Base-by-base conservation (phyloP, 2,888 invertebrate species). In the Acrobasis consociella region DNA sequence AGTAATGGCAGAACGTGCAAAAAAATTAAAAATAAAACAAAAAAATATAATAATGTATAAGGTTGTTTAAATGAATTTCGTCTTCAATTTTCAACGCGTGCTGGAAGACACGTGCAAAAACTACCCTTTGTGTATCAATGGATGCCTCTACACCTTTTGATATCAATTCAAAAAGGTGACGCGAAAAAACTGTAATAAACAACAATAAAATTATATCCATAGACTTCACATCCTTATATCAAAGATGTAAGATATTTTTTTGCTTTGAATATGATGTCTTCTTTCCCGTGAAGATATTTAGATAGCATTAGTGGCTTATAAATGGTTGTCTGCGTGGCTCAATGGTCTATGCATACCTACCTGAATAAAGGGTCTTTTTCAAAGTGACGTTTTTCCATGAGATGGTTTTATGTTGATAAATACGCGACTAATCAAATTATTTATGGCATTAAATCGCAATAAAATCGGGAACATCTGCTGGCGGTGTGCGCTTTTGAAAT, bases 241-340 rank as follows among this genome's bases (percentile, higher is more conserved):
- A 46, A 62, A 51, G 10, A 10, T 2, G 38, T 65, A 69, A 64
- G 60, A 63, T 64, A 15, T 65, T 68, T 61, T 67, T 71, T 67
- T 67, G 68, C 67, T 67, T 71, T 72, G 77, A 81, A 81, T 78
- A 75, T 82, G 87, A 87, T 78, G 74, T 85, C 85, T 87, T 78
- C 77, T 78, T 86, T 77, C 71, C 80, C 81, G 74, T 80, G 73
- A 81, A 83, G 83, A 87, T 86, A 81, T 88, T 86, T 82, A 89
- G 91, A 91, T 91, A 91, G 87, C 88, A 91, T 92, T 92, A 91
- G 91, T 89, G 91, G 91, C 89, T 91, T 90, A 81, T 89, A 89
- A 90, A 91, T 83, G 89, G 84, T 82, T 87, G 89, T 87, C 81
- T 75, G 72, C 68, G 64, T 65, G 64, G 75, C 76, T 85, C 78